phyloP scores from a whole-genome alignment of 2,113 vertebrate species.

The Pimephales promelas region DNA sequence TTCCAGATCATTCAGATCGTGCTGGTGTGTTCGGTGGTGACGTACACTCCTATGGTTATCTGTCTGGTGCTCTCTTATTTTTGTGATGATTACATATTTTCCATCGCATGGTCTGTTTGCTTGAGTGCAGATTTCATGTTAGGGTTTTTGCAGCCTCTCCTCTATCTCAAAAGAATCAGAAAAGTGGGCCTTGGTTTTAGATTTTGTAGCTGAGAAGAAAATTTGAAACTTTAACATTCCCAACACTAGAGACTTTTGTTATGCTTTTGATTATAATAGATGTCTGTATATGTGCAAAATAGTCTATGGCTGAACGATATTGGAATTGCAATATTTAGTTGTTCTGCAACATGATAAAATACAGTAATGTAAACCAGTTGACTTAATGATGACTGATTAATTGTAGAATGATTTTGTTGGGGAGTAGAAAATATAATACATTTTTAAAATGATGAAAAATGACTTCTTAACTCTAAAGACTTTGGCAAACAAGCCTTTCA shows the following conservation, averaged over 20 bases:
- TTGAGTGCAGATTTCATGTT: neutral
- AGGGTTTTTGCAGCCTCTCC: slow-evolving; percentile 33
- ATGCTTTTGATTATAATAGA: neutral
- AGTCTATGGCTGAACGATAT: too few species aligned
- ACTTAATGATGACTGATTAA: too few species aligned
- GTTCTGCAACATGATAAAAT: neutral
- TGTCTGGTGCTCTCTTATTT: neutral
- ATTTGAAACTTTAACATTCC: neutral
- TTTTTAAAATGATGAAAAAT: too few species aligned
- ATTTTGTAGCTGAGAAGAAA: neutral
- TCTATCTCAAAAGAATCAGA: slow-evolving; percentile 37
- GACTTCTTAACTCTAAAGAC: too few species aligned
- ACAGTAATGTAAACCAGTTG: neutral
- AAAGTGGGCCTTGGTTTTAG: neutral
- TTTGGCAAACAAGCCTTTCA: too few species aligned
- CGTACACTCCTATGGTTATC: neutral
- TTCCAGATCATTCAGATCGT: slow-evolving; percentile 35
- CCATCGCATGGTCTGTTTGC: neutral
- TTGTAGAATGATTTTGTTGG: too few species aligned
- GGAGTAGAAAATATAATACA: too few species aligned
- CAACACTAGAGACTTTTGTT: neutral
- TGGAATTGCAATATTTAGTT: neutral
- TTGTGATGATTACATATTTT: fast-evolving
- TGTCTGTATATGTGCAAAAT: neutral
- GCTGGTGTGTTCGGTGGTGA: slow-evolving; percentile 15